Evolutionary conservation across 2,113 vertebrate species (phyloP).

Genomic region (Charadrius vociferus): DNA sequence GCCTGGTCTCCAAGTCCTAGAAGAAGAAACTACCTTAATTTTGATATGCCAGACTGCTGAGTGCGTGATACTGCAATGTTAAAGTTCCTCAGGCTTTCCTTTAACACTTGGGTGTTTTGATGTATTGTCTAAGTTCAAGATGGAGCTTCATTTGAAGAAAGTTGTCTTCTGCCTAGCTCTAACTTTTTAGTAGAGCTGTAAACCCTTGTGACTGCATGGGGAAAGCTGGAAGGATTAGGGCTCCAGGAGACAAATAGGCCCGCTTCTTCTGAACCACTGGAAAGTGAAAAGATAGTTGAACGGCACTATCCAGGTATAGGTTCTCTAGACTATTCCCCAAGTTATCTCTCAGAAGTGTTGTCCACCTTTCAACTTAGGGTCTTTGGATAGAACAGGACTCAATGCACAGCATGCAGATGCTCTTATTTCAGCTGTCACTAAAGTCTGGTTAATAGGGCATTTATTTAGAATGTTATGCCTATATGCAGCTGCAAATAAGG

Average conservation of each 20-base stretch:
- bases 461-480: not conserved
- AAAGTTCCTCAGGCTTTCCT: not conserved
- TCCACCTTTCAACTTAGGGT: not conserved
- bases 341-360: not conserved
- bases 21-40: not conserved
- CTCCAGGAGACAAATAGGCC: not conserved
- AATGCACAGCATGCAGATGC: not conserved
- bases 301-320: not conserved
- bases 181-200: not conserved
- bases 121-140: not conserved
- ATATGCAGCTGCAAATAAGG: not conserved
- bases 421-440: not conserved
- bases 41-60: not conserved
- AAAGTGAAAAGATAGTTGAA: not conserved
- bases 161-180: not conserved
- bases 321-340: not conserved
- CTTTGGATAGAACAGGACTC: not conserved
- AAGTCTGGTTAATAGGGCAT: not conserved
- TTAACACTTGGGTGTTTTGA: not conserved
- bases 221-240: not conserved
- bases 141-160: not conserved
- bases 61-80: accelerated
- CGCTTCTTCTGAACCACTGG: not conserved
- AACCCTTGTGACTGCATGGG: not conserved
- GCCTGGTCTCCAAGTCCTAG: not conserved